Conservation (phyloP, 1,140 invertebrate genomes). For the Drosophila tropicalis region DNA sequence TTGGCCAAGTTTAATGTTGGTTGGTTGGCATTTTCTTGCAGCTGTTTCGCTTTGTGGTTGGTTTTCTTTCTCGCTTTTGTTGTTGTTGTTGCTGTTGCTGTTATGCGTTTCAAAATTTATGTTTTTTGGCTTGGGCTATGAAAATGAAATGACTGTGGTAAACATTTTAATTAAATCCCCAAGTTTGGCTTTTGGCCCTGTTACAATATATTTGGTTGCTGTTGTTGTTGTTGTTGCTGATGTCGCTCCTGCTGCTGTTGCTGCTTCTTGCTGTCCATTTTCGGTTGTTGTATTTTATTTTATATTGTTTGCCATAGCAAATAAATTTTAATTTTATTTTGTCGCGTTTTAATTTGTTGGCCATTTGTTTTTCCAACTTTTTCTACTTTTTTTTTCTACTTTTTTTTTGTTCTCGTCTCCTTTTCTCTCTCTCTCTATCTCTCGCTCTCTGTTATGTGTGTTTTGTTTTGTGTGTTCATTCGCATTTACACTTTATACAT, state of each 20-base stretch:
- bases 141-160: slow-evolving; percentile 82
- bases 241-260: slow-evolving; percentile 49
- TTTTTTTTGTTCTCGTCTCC: slow-evolving; percentile 13
- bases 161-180: slow-evolving; percentile 80
- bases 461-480: slow-evolving; percentile 45
- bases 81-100: slow-evolving; percentile 9
- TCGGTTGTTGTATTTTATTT: slow-evolving; percentile 33
- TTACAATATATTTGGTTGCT: slow-evolving; percentile 70
- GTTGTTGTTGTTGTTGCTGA: slow-evolving; percentile 31
- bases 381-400: background rate
- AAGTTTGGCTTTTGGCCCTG: slow-evolving; percentile 79
- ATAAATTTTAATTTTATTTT: slow-evolving; percentile 81
- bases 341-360: slow-evolving; percentile 79
- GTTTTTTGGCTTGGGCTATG: slow-evolving; percentile 79
- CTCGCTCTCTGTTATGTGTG: slow-evolving; percentile 14
- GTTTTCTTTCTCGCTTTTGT: slow-evolving; percentile 19
- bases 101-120: slow-evolving; percentile 76
- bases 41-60: slow-evolving; percentile 75
- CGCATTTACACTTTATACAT: slow-evolving; percentile 73
- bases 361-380: slow-evolving; percentile 51
- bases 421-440: slow-evolving; percentile 20
- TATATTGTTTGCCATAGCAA: slow-evolving; percentile 57
- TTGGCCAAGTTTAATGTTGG: slow-evolving; percentile 68
- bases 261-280: slow-evolving; percentile 25
- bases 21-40: slow-evolving; percentile 78